Conservation (phyloP, 2,797 vertebrate species). For the Danio jaintianensis region DNA sequence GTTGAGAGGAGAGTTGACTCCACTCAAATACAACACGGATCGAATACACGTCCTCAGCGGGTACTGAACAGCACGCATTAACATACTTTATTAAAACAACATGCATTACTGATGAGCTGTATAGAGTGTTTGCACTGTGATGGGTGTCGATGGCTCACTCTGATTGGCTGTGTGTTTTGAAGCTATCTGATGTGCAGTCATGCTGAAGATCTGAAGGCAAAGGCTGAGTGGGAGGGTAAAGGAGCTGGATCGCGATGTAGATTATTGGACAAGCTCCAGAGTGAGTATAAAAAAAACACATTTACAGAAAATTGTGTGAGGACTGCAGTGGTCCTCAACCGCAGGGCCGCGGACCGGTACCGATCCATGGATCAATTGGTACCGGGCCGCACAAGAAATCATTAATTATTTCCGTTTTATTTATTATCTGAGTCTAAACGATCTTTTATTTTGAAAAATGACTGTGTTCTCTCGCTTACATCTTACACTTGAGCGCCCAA, state of each 20-base stretch:
- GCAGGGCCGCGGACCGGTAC: no score
- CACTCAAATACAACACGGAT: conserved; percentile 98
- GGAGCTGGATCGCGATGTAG: conserved; percentile 92
- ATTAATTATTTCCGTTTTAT: no score
- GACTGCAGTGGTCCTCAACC: no score
- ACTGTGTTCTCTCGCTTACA: no score
- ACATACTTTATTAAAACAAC: neutral
- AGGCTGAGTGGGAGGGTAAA: conserved; percentile 99
- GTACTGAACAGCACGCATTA: conserved; percentile 72
- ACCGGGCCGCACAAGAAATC: no score
- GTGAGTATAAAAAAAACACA: conserved; percentile 77
- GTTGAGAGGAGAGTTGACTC: conserved; percentile 94
- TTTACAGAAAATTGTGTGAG: neutral
- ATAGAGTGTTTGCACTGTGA: neutral
- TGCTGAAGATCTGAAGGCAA: conserved; percentile 94
- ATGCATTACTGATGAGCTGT: neutral
- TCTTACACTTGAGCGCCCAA: no score
- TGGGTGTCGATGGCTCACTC: conserved; percentile 22
- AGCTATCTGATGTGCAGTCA: conserved; percentile 99
- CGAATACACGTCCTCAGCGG: conserved; percentile 98
- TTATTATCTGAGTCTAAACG: no score
- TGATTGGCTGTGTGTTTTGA: conserved; percentile 48
- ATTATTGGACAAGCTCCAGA: conserved; percentile 97
- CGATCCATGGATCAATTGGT: no score
- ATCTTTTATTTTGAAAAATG: no score